A percentile compares a stretch with the other conserved stretches of the same genome.
Evolutionary conservation across 1,140 invertebrate genomes (phyloP).

Genomic region (Camponotus floridanus): DNA sequence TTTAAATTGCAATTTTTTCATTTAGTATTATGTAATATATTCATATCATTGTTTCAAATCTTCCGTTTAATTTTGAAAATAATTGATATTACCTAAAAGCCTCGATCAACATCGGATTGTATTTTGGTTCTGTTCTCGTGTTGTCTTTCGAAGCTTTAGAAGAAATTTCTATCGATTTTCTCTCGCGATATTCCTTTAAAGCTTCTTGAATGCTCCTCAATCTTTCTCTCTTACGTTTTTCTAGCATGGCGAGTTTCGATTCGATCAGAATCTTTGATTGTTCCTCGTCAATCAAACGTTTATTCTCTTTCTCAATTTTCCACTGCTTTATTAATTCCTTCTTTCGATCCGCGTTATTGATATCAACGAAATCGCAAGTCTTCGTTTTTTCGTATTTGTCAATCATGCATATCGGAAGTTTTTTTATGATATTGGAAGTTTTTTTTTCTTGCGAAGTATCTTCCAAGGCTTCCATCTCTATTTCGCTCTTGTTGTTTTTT

Average conservation of each 20-base stretch:
- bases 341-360: conserved; percentile 58
- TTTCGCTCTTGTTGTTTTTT: background rate
- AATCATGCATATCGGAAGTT: background rate
- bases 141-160: conserved; percentile 47
- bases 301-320: conserved; percentile 78
- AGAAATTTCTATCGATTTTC: conserved; percentile 69
- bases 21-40: background rate
- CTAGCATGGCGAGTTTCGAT: conserved; percentile 63
- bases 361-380: background rate
- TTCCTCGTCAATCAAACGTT: conserved; percentile 75
- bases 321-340: conserved; percentile 80
- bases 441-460: background rate
- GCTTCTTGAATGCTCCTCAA: conserved; percentile 71
- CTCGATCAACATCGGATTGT: conserved; percentile 67
- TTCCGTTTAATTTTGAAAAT: background rate
- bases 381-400: background rate
- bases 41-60: background rate
- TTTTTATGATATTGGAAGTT: background rate
- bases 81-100: conserved; percentile 76
- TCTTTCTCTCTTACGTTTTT: conserved; percentile 65
- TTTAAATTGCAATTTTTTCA: background rate
- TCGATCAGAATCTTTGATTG: conserved; percentile 65
- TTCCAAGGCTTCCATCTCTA: conserved; percentile 19
- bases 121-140: conserved; percentile 40
- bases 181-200: conserved; percentile 75